A percentile compares a stretch with the other conserved stretches of the same genome.
Evolutionary conservation across 2,888 invertebrate genomes (phyloP).

Genomic region (Keiferia lycopersicella): DNA sequence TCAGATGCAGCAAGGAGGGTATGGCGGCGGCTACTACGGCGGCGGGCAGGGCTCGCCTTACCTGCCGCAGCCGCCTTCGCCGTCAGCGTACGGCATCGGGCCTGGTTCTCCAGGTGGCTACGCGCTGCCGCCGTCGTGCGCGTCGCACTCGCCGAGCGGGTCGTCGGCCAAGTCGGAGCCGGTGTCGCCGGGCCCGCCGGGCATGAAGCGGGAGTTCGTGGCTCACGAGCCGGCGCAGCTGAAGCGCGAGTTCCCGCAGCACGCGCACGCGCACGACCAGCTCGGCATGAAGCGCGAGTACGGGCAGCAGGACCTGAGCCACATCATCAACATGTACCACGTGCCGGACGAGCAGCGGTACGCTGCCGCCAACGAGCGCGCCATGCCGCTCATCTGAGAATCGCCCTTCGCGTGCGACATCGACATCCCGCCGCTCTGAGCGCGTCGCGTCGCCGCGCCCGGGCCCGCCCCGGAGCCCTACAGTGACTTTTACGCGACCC

Average conservation of each 20-base stretch:
- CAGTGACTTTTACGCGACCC: constrained; percentile 64
- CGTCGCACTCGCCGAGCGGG: constrained; percentile 91
- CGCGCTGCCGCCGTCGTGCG: constrained; percentile 85
- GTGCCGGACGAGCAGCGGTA: constrained; percentile 84
- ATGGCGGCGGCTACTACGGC: constrained; percentile 88
- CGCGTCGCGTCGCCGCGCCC: constrained; percentile 76
- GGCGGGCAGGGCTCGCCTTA: constrained; percentile 89
- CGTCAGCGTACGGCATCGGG: constrained; percentile 83
- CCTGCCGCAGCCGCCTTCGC: constrained; percentile 86
- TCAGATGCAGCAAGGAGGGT: constrained; percentile 89
- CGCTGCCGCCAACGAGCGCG: constrained; percentile 82
- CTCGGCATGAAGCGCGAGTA: constrained; percentile 87
- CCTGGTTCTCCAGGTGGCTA: constrained; percentile 84
- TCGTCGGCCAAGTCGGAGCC: constrained; percentile 95
- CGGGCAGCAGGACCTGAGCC: constrained; percentile 82
- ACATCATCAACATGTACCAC: constrained; percentile 86
- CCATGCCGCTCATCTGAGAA: constrained; percentile 84
- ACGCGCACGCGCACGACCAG: constrained; percentile 73
- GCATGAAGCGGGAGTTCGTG: constrained; percentile 77
- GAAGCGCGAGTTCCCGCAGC: constrained; percentile 77
- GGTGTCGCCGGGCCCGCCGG: constrained; percentile 88
- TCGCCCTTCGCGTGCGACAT: constrained; percentile 84
- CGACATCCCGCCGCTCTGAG: constrained; percentile 84
- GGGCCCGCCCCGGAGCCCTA: constrained; percentile 39
- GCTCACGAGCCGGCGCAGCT: constrained; percentile 78